These are phyloP conservation scores for Bos taurus DNA, from an alignment of 2,113 vertebrate species.

Conservation along the genomic window ARS-UCD2.0 NC_037329.1:95353001-95353500, in stretches of 20 bases:
- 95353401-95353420: neutral
- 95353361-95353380: neutral
- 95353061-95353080: conserved; percentile 69
- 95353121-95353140: conserved; percentile 60
- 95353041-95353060: conserved; percentile 73
- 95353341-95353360: neutral
- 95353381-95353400: neutral
- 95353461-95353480: neutral
- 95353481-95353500: neutral
- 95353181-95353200: neutral
- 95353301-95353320: neutral
- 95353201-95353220: neutral
- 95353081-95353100: conserved; percentile 70
- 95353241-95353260: neutral
- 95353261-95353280: neutral
- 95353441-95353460: neutral
- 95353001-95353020: conserved; percentile 37
- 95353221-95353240: neutral
- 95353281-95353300: neutral
- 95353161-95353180: neutral
- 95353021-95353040: conserved; percentile 44
- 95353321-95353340: neutral
- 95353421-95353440: neutral
- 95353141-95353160: conserved; percentile 66
- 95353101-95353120: conserved; percentile 63